phyloP scores from a whole-genome alignment of 1,140 invertebrate species.

The Sminthurides bifidus region DNA sequence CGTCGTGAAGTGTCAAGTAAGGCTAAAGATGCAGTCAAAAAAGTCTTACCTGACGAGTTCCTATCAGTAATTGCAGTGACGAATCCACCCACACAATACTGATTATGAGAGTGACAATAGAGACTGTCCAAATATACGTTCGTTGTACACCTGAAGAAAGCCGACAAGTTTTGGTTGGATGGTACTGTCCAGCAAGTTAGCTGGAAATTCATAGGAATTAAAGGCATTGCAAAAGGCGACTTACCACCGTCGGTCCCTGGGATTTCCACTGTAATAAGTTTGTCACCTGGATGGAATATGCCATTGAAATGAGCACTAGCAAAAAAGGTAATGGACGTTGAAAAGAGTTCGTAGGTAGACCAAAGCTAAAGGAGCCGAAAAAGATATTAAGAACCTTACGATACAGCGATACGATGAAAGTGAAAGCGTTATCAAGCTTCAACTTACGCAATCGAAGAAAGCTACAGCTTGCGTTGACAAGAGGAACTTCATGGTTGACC shows the following conservation, averaged over 20 bases:
- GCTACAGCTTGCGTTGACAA: not conserved
- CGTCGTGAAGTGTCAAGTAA: no score
- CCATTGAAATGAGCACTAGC: not conserved
- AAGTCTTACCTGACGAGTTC: not conserved
- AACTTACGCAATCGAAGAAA: conserved; percentile 1
- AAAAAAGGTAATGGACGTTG: conserved; percentile 5
- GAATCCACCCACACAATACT: conserved; percentile 5
- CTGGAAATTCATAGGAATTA: not conserved
- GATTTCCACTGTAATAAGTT: not conserved
- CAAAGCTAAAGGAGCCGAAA: not conserved
- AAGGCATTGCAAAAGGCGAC: not conserved
- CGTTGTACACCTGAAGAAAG: not conserved
- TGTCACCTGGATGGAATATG: not conserved
- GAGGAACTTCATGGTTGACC: no score
- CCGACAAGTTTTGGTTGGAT: not conserved
- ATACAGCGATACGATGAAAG: not conserved
- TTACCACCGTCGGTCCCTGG: not conserved
- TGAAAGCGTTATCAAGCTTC: not conserved
- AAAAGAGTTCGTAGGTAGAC: conserved; percentile 7
- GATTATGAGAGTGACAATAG: not conserved
- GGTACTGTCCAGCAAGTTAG: not conserved
- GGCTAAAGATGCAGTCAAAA: not conserved
- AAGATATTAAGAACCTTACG: not conserved
- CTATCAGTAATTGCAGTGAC: conserved; percentile 2
- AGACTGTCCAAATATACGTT: conserved; percentile 2